These are phyloP conservation scores for Operophtera brumata DNA, from an alignment of 2,888 invertebrate genomes.

Conservation along the genomic window DNA sequence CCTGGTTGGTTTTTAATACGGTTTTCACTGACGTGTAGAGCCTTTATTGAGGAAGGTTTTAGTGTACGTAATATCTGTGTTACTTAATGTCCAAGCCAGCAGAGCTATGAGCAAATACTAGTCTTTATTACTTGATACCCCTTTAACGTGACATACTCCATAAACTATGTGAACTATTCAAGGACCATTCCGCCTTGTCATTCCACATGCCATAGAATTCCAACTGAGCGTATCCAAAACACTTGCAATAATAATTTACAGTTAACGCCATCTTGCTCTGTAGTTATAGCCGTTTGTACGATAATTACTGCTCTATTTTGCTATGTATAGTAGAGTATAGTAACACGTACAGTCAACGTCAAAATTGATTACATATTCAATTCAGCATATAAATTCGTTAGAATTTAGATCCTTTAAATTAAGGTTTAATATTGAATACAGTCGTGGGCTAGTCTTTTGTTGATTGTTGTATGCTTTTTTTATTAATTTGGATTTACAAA, in stretches of 20 bases:
- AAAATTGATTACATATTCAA: neutral
- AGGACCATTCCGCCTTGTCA: slow-evolving; percentile 26
- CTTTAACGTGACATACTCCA: slow-evolving; percentile 15
- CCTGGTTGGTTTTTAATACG: too few relatives aligned
- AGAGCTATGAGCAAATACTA: neutral
- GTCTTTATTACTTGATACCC: neutral
- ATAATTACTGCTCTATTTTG: slow-evolving; percentile 30
- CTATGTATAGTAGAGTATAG: slow-evolving; percentile 2
- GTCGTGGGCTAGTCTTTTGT: too few relatives aligned
- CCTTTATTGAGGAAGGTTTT: too few relatives aligned
- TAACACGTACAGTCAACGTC: neutral
- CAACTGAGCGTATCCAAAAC: slow-evolving; percentile 41
- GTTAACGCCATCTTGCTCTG: slow-evolving; percentile 39
- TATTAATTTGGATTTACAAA: too few relatives aligned
- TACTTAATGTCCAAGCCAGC: too few relatives aligned
- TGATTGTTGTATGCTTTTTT: too few relatives aligned
- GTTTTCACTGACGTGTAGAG: too few relatives aligned
- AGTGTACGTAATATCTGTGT: too few relatives aligned
- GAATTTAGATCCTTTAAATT: too few relatives aligned
- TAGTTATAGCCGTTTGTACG: slow-evolving; percentile 36
- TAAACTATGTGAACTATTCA: slow-evolving; percentile 26
- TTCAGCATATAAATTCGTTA: neutral
- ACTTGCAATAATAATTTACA: slow-evolving; percentile 45
- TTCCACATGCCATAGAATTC: slow-evolving; percentile 41
- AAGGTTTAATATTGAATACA: too few relatives aligned